A percentile compares a stretch with the other conserved stretches of the same genome.
Conservation (phyloP, 2,113 vertebrate genomes). For the Dendrocopos noguchii region DNA sequence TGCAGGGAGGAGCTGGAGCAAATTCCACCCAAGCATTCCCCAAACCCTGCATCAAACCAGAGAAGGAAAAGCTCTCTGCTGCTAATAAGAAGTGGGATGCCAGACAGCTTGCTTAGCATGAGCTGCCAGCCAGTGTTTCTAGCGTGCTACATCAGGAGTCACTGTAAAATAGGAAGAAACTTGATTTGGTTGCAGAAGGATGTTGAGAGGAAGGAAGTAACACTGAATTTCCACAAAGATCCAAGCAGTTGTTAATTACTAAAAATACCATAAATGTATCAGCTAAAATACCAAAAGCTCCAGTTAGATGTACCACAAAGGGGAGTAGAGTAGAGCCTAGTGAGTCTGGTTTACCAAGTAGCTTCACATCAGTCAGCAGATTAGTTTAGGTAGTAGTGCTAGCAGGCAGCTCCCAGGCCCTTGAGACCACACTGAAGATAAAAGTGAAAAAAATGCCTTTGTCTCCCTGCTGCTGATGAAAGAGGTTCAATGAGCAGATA, state of each 20-base stretch:
- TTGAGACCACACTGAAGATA: not conserved
- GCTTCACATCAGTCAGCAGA: not conserved
- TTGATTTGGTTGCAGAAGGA: not conserved
- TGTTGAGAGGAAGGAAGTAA: not conserved
- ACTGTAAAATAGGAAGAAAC: not conserved
- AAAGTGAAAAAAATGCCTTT: not conserved
- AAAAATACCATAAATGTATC: not conserved
- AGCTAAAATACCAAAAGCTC: not conserved
- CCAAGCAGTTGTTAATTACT: not conserved
- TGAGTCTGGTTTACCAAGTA: not conserved
- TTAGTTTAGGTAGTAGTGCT: not conserved
- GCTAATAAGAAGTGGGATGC: not conserved
- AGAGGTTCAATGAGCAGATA: not conserved
- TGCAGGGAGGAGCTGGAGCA: not conserved
- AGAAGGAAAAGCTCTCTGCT: not conserved
- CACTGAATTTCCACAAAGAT: not conserved
- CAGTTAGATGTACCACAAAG: not conserved
- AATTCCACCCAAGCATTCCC: constrained; percentile 24
- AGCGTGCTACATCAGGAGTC: not conserved
- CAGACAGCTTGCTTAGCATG: not conserved
- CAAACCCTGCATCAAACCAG: not conserved
- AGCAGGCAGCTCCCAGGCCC: not conserved
- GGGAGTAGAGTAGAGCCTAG: not conserved
- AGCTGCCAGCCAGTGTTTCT: not conserved
- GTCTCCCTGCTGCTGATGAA: not conserved